These are phyloP conservation scores for Etia nguti DNA, from an alignment of 2,113 vertebrate species.

Conservation along the genomic window DNA sequence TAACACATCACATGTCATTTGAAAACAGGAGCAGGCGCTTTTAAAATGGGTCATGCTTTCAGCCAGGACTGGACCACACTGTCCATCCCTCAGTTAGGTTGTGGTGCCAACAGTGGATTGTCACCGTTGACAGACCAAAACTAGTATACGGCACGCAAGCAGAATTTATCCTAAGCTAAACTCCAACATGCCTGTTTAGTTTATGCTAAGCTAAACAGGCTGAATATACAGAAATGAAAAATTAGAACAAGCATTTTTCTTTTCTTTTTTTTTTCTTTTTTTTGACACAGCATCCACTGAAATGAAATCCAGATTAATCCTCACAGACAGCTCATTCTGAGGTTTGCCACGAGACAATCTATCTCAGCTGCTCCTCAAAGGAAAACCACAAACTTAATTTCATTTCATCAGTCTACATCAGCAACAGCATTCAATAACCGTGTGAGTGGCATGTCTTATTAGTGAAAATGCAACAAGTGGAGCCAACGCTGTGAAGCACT, in stretches of 20 bases:
- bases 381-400: neutral
- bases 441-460: neutral
- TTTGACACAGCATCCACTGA: neutral
- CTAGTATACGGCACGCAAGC: neutral
- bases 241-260: neutral
- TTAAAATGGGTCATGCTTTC: neutral
- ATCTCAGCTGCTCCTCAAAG: neutral
- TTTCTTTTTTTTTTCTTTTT: neutral
- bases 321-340: neutral
- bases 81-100: neutral
- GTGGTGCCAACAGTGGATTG: neutral
- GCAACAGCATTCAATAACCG: neutral
- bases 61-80: neutral
- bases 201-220: neutral
- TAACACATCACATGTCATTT: neutral
- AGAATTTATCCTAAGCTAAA: neutral
- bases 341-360: neutral
- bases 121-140: neutral
- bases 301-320: neutral
- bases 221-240: neutral
- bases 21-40: neutral
- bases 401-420: neutral
- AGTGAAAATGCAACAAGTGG: neutral
- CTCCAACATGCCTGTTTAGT: neutral
- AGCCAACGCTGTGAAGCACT: neutral